Base-by-base conservation (phyloP, 2,797 vertebrate species). In the Poliocrania exsul region DNA sequence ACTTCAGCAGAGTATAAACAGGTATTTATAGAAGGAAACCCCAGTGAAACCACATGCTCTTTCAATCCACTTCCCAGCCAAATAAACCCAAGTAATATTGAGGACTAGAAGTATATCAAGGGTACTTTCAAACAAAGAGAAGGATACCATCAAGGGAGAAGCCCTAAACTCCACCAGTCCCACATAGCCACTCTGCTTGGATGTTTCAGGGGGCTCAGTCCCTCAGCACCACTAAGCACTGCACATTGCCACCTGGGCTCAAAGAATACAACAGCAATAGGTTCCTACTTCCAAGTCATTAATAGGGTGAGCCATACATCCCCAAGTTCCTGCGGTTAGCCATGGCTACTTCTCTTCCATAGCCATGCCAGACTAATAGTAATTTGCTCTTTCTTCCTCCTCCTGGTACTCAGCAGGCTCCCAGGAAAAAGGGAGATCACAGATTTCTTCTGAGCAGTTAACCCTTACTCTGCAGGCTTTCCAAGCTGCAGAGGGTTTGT, bases 31-130 rank as follows among this genome's bases (percentile, higher is more conserved):
- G 93, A 91, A 86, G 35, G 54, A 61, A 95, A 57, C 35, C 85
- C 93, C 88, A 89, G 51, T 74, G 93, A 96, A 97, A 93, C 81
- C 44, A 50, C n/a, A 57, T 50, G 77, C 77, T 88, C 88, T 96
- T 96, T 90, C 95, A 92, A 88, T 92, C 71, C 62, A 72, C 86
- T 92, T 96, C 67, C 75, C 79, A 90, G 75, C 47, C 79, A 95
- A 95, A 95, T 65, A 92, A 95, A 93, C 57, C 44, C 56, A 61
- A 90, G 61, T 29, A 77, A 73, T 40, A 80, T 4, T 0, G 3
- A 96, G 72, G 1, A 2, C 51, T 31, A 54, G 42, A 60, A 87
- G 72, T 40, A 23, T 11, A 94, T 72, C 54, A 72, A 89, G 66
- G 74, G 50, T 54, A 73, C 94, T 95, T 93, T 83, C 91, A 93